These are phyloP conservation scores for Larimichthys polyactis DNA, from an alignment of 2,113 vertebrate genomes.

Conservation along the genomic window DNA sequence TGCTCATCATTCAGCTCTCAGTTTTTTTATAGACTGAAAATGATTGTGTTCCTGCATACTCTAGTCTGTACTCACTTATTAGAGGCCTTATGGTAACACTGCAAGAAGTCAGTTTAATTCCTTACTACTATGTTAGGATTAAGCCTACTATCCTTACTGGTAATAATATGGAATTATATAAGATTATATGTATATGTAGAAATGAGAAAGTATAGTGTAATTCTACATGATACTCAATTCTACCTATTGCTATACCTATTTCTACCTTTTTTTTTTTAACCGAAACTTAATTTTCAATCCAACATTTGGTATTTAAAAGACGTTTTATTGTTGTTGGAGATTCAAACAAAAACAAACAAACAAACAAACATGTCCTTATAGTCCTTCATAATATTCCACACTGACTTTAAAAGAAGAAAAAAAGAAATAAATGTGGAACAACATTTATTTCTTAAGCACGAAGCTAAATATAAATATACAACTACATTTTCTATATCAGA, in stretches of 20 bases:
- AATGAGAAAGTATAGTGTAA: not conserved
- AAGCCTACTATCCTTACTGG: not conserved
- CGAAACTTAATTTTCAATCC: not conserved
- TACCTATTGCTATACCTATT: no score
- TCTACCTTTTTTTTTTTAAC: no score
- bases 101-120: not conserved
- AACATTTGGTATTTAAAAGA: not conserved
- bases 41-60: not conserved
- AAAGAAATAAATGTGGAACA: no score
- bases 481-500: not conserved
- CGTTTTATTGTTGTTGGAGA: not conserved
- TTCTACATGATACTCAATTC: not conserved
- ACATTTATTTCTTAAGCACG: not conserved
- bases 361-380: not conserved
- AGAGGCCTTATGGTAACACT: not conserved
- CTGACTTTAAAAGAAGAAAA: not conserved
- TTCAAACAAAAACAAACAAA: no score
- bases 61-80: not conserved
- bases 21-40: not conserved
- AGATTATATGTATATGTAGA: not conserved
- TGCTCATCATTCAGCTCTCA: not conserved
- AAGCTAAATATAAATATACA: not conserved
- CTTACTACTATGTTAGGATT: not conserved
- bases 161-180: not conserved
- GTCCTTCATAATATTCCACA: not conserved